These are phyloP conservation scores for Tortricodes alternella DNA, from an alignment of 2,888 invertebrate species.

Conservation along the genomic window DNA sequence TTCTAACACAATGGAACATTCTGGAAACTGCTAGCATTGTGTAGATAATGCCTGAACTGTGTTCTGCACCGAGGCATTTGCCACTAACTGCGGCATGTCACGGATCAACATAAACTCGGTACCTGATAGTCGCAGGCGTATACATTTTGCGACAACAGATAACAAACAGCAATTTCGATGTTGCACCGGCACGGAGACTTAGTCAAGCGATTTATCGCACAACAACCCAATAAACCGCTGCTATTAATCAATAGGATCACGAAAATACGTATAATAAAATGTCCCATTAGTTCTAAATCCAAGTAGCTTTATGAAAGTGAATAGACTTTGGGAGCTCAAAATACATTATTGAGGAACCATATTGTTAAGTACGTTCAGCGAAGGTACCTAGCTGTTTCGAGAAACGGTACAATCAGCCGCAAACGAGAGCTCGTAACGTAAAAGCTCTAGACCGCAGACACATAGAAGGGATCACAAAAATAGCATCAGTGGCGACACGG, in stretches of 20 bases:
- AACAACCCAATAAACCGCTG: neutral
- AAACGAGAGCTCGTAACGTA: conserved; percentile 53
- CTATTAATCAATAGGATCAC: too few species aligned
- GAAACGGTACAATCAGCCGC: conserved; percentile 47
- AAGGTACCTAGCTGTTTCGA: conserved; percentile 4
- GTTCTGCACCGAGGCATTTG: conserved; percentile 43
- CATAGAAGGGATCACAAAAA: conserved; percentile 66
- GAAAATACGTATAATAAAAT: too few species aligned
- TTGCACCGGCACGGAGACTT: neutral
- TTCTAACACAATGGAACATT: conserved; percentile 51
- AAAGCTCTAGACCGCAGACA: conserved; percentile 66
- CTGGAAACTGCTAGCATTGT: conserved; percentile 36
- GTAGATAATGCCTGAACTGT: conserved; percentile 35
- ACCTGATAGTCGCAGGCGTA: conserved; percentile 35
- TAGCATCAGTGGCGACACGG: conserved; percentile 68
- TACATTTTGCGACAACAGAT: conserved; percentile 32
- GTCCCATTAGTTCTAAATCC: too few species aligned
- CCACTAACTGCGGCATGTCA: conserved; percentile 51
- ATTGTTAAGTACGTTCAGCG: neutral
- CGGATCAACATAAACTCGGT: conserved; percentile 44
- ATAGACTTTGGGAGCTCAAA: neutral
- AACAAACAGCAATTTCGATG: conserved; percentile 33
- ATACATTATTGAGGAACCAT: neutral
- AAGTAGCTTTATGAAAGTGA: neutral
- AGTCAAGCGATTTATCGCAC: conserved; percentile 5